Base-by-base conservation (phyloP, 2,797 vertebrate species). In the Leptoclinus maculatus region DNA sequence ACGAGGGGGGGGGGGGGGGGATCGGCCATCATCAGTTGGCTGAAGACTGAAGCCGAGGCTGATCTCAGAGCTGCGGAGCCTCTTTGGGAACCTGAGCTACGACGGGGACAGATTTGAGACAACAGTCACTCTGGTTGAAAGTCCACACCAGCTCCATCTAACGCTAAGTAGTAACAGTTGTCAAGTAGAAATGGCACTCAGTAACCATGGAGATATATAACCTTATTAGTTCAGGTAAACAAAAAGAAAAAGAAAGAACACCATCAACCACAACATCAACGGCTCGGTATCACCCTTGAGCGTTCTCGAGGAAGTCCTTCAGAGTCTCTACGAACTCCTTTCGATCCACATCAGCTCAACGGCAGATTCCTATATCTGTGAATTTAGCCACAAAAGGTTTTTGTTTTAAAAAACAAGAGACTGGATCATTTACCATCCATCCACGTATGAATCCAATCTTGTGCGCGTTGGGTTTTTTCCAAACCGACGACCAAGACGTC, bases 141-240 rank as follows among this genome's bases (percentile, higher is more conserved):
- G 68, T 79, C 43, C 83, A 78, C 89, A 88, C 71, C 38, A 25
- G 84, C 90, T 91, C 89, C n/a, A 76, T 58, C 87, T 89, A 91
- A 91, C 36, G 86, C 89, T 91, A 90, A 88, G 90, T 88, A 86
- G 81, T 88, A 93, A 92, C 90, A 92, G 89, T 84, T 88, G 88
- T 94, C 87, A 86, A 86, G 92, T 92, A 93, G 88, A 94, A 92
- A 93, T 91, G 91, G 90, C 92, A 92, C 93, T 92, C 89, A 56
- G 85, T 89, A 91, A 91, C 92, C 85, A 91, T 88, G 86, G 84
- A 91, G 86, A 92, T 90, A 92, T 82, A 90, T 86, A 87, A 90
- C 89, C 79, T 72, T 90, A 84, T 88, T 88, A 92, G 88, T 90
- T 92, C 80, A 85, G 87, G 87, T 90, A 91, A 91, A 93, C 87